Evolutionary conservation across 2,888 invertebrate species (phyloP).

Genomic region (Cristatella mucedo): DNA sequence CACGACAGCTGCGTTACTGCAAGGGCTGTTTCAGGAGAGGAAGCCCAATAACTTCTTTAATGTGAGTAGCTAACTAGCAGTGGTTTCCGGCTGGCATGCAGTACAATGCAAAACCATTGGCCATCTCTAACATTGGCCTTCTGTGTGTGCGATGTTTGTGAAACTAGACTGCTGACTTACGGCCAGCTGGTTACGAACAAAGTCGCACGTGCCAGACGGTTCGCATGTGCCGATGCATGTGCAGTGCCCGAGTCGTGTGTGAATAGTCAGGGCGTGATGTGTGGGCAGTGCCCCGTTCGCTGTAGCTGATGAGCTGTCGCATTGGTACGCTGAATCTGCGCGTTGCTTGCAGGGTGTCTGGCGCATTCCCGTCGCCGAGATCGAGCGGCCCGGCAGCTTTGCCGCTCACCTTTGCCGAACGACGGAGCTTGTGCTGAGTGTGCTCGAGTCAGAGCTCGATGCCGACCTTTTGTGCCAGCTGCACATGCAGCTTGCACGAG

Average conservation of each 20-base stretch:
- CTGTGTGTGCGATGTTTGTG: too few species aligned
- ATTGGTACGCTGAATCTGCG: neutral
- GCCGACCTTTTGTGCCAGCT: slow-evolving; percentile 62
- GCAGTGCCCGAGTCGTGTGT: slow-evolving; percentile 4
- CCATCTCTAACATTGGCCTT: too few species aligned
- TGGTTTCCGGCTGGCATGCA: too few species aligned
- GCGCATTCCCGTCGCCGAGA: slow-evolving; percentile 73
- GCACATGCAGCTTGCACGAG: slow-evolving; percentile 57
- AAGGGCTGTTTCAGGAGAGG: slow-evolving; percentile 68
- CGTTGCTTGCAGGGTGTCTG: slow-evolving; percentile 57
- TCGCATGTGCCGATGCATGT: too few species aligned
- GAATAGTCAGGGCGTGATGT: slow-evolving; percentile 3
- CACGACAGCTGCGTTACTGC: too few species aligned
- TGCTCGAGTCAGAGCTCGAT: slow-evolving; percentile 62
- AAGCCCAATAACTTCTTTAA: slow-evolving; percentile 75
- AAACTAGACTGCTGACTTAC: too few species aligned
- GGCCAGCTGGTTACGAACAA: too few species aligned
- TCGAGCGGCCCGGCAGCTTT: slow-evolving; percentile 78
- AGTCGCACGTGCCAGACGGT: too few species aligned
- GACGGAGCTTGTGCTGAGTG: slow-evolving; percentile 61
- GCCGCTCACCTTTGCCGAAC: slow-evolving; percentile 76
- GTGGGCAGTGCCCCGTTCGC: too few species aligned
- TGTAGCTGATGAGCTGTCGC: neutral
- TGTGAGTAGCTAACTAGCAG: too few species aligned
- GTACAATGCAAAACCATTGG: too few species aligned